Conservation (phyloP, 2,113 vertebrate species). For the Triplophysa tibetana region DNA sequence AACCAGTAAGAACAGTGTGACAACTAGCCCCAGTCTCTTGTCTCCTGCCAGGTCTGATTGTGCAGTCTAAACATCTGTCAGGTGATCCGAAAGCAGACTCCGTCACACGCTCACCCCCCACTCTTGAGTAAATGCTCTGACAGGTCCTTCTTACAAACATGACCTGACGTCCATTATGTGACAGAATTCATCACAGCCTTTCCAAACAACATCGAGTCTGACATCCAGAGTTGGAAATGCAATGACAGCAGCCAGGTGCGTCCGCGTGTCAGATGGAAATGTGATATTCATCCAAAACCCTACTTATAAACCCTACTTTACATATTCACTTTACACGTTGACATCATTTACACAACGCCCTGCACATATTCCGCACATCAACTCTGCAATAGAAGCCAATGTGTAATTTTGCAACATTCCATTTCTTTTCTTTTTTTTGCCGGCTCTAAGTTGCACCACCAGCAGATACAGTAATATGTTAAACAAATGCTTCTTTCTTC, state of each 20-base stretch:
- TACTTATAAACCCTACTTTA: constrained; percentile 45
- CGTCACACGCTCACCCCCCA: constrained; percentile 36
- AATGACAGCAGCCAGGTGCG: constrained; percentile 28
- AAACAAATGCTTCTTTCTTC: constrained; percentile 49
- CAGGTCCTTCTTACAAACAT: constrained; percentile 29
- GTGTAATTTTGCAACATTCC: constrained; percentile 28
- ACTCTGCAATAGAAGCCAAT: not conserved
- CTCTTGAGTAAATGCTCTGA: constrained; percentile 48
- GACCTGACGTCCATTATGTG: constrained; percentile 50
- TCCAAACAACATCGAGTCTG: constrained; percentile 26
- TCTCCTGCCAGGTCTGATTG: not conserved
- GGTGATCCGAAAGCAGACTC: constrained; percentile 38
- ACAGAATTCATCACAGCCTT: constrained; percentile 29
- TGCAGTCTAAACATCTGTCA: constrained; percentile 11
- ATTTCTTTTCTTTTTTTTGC: constrained; percentile 47
- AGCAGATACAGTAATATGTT: constrained; percentile 55
- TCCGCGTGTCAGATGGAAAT: not conserved
- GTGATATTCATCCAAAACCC: constrained; percentile 25
- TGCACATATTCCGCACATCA: constrained; percentile 43
- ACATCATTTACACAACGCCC: constrained; percentile 47
- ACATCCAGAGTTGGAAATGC: constrained; percentile 11
- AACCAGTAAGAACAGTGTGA: no score
- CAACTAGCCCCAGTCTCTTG: not conserved
- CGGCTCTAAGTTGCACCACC: constrained; percentile 42
- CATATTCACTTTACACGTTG: constrained; percentile 34